Conservation (phyloP, 2,888 invertebrate genomes). For the Sicus ferrugineus region DNA sequence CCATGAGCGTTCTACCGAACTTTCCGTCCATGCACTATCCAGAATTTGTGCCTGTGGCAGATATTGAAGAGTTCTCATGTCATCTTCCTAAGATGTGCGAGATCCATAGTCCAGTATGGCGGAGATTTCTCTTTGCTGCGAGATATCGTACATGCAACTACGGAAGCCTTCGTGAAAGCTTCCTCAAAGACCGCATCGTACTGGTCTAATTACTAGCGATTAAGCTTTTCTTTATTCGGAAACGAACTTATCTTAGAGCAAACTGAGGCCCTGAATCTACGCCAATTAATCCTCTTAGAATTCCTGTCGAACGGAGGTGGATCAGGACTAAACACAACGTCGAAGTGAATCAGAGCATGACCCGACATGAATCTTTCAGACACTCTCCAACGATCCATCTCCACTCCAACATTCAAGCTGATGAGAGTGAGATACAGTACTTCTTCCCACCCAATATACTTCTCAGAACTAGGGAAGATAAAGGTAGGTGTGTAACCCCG, state of each 20-base stretch:
- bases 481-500: neutral
- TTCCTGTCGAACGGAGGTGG: neutral
- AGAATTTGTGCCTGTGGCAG: no score
- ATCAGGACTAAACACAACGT: neutral
- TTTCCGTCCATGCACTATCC: no score
- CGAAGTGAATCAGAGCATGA: neutral
- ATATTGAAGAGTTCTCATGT: neutral
- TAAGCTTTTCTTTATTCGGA: no score
- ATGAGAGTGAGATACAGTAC: neutral
- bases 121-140: neutral
- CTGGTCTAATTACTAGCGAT: neutral
- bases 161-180: neutral
- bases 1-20: no score
- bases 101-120: neutral
- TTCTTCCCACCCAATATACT: constrained; percentile 1
- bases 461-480: neutral
- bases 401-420: neutral
- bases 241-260: neutral
- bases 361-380: no score
- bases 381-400: no score
- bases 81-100: neutral
- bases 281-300: neutral
- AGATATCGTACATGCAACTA: neutral
- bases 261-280: neutral
- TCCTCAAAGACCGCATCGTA: neutral